Base-by-base conservation (phyloP, 2,113 vertebrate species). In the Petrocephalus zakoni region DNA sequence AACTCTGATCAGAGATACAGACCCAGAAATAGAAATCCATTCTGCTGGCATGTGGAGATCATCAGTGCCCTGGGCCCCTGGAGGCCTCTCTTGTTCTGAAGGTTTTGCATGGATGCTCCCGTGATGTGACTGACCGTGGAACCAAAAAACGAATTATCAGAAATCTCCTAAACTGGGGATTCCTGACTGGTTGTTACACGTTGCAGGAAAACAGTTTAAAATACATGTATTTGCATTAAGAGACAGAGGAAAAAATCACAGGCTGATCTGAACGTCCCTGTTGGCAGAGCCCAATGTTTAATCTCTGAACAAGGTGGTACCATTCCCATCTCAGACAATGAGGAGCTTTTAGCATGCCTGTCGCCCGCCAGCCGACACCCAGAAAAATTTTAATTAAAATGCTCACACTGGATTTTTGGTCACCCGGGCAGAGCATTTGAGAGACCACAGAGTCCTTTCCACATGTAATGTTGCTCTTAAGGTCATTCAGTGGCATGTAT, bases 1-100 rank as follows among this genome's bases (percentile, higher is more conserved):
- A 96, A 94, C 95, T 95, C 93, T 88, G 92, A 95, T 96, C 96
- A 95, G 94, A 93, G 95, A 96, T 95, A 95, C 92, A 93, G 93
- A 93, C 93, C 93, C 95, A 93, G 94, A 95, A 94, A 95, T 93
- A 95, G 94, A 97, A 95, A 96, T 96, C 95, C 94, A 95, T 96
- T 96, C 95, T 94, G 91, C 91, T 94, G 94, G 95, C 95, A 94
- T 89, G 92, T 94, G 92, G 92, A 93, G 93, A 96, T 95, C 93
- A 94, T 95, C 95, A 94, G 92, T 91, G 94, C 92, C 95, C 94
- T 93, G 88, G 92, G 92, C 91, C 92, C 90, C 93, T 93, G 91
- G 90, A 94, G 93, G 93, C 93, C 94, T 92, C 94, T 92, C 91
- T 93, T 95, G 91, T 93, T 93, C 93, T 94, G 95, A 96, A 95